Conservation (phyloP, 2,888 invertebrate genomes). For the Listrodromus nycthemerus region DNA sequence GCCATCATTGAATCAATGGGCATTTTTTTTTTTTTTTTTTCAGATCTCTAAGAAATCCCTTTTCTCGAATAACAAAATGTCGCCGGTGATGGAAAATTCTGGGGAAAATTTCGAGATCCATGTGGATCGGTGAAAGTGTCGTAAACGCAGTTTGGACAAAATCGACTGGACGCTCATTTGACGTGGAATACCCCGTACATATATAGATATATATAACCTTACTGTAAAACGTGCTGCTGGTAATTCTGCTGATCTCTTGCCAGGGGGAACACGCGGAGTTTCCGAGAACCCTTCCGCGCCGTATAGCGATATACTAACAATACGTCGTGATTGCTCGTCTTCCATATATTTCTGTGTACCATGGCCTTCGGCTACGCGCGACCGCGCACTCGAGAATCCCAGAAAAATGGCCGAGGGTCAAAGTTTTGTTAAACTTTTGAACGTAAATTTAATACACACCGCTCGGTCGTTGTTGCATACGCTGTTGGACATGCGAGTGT, state of each 20-base stretch:
- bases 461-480: background rate
- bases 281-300: constrained; percentile 47
- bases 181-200: background rate
- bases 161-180: too few species aligned
- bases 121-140: too few species aligned
- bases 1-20: too few species aligned
- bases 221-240: constrained; percentile 1
- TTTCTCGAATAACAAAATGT: too few species aligned
- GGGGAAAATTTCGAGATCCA: too few species aligned
- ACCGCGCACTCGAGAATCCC: constrained; percentile 1
- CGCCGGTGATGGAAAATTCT: too few species aligned
- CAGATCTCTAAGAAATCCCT: too few species aligned
- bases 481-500: background rate
- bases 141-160: too few species aligned
- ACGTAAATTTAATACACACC: constrained; percentile 13
- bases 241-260: constrained; percentile 25
- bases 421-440: constrained; percentile 27
- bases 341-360: constrained; percentile 14
- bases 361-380: constrained; percentile 21
- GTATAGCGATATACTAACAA: constrained; percentile 19
- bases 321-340: constrained; percentile 44
- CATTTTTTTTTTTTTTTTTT: too few species aligned
- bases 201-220: background rate
- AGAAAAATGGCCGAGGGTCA: constrained; percentile 7
- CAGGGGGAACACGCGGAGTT: constrained; percentile 36